A percentile compares a stretch with the other conserved stretches of the same genome.
Conservation (phyloP, 2,113 vertebrate species). For the Columba livia region DNA sequence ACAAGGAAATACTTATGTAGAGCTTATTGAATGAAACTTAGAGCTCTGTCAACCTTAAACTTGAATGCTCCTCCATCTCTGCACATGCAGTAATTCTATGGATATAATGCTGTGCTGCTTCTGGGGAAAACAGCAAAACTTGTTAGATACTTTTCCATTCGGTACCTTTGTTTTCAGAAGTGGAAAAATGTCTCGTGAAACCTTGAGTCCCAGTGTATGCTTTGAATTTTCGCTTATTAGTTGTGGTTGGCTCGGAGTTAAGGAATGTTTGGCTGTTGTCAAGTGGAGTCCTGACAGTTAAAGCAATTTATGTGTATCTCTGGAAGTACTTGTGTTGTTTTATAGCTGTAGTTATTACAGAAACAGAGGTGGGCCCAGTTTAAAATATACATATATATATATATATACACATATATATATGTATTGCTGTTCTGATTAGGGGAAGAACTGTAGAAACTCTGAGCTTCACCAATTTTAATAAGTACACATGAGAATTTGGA, state of each 20-base stretch:
- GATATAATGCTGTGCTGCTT: not conserved
- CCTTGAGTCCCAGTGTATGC: not conserved
- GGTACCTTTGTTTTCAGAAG: not conserved
- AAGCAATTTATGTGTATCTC: not conserved
- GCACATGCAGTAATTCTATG: not conserved
- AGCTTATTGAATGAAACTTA: not conserved
- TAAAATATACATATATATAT: not conserved
- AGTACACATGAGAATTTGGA: not conserved
- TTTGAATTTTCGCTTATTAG: slow-evolving; percentile 8
- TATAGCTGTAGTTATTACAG: not conserved
- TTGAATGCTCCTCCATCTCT: not conserved
- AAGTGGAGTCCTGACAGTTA: slow-evolving; percentile 37
- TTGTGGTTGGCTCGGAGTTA: not conserved
- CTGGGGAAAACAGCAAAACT: not conserved
- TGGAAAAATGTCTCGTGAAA: not conserved
- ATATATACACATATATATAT: too few species aligned
- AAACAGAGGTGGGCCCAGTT: not conserved
- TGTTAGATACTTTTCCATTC: fast-evolving
- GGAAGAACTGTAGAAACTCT: not conserved
- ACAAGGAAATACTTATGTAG: not conserved
- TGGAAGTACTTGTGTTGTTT: slow-evolving; percentile 25
- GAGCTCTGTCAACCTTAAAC: not conserved
- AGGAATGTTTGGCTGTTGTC: slow-evolving; percentile 24
- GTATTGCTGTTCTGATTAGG: not conserved
- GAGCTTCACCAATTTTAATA: not conserved